These are phyloP conservation scores for Acromyrmex echinatior DNA, from an alignment of 1,140 invertebrate species.

Conservation along the genomic window DNA sequence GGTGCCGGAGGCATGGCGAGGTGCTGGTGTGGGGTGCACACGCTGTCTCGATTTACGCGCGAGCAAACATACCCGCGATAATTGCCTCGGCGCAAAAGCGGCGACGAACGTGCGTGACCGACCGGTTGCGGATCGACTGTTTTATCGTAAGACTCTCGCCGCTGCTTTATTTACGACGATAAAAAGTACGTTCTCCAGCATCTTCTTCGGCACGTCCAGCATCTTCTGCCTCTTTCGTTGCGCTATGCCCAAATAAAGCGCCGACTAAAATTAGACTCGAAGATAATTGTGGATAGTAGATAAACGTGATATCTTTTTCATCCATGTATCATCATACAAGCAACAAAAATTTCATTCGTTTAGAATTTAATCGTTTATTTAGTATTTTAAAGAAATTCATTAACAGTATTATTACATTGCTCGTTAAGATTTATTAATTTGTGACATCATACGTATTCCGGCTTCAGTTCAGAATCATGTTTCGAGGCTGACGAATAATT, in stretches of 20 bases:
- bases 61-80: slow-evolving; percentile 51
- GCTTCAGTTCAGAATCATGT: too few relatives aligned
- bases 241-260: neutral
- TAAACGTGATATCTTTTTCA: slow-evolving; percentile 25
- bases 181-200: neutral
- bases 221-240: neutral
- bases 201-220: neutral
- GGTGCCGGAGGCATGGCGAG: slow-evolving; percentile 6
- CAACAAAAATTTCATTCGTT: neutral
- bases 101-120: slow-evolving; percentile 19
- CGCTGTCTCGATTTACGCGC: slow-evolving; percentile 27
- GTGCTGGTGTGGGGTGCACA: neutral
- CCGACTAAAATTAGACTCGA: slow-evolving; percentile 32
- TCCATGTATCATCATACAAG: neutral
- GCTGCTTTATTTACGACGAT: slow-evolving; percentile 25
- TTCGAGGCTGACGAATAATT: too few relatives aligned
- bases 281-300: slow-evolving; percentile 9
- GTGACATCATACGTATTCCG: too few relatives aligned
- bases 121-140: slow-evolving; percentile 17
- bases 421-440: too few relatives aligned
- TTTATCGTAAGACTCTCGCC: slow-evolving; percentile 27
- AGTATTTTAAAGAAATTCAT: too few relatives aligned
- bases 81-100: slow-evolving; percentile 42
- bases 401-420: too few relatives aligned
- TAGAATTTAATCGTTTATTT: too few relatives aligned